phyloP scores from a whole-genome alignment of 2,113 vertebrate genomes.

The Oreotrochilus melanogaster region DNA sequence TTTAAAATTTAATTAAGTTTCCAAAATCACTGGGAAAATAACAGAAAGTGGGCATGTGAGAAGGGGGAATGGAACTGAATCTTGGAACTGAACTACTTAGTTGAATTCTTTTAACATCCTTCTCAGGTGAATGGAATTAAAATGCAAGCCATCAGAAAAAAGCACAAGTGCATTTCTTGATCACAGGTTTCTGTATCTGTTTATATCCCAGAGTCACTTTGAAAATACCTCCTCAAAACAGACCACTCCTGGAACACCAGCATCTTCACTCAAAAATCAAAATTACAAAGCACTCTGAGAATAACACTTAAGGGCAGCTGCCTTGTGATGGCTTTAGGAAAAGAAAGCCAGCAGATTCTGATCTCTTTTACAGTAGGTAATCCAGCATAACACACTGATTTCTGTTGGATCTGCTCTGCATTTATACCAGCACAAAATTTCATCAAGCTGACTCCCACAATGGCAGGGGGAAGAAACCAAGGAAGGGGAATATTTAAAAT shows the following conservation, averaged over 20 bases:
- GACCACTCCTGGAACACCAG: not conserved
- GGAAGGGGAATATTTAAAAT: not conserved
- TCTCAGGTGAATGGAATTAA: not conserved
- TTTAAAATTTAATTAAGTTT: constrained; percentile 12
- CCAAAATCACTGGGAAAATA: not conserved
- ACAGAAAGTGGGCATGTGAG: accelerated
- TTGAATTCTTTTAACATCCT: not conserved
- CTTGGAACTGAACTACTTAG: not conserved
- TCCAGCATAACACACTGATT: not conserved
- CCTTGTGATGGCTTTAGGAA: not conserved
- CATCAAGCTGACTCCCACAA: not conserved
- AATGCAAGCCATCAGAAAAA: not conserved
- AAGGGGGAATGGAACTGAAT: not conserved
- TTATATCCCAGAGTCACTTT: not conserved
- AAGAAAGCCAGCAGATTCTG: not conserved
- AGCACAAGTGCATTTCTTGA: not conserved
- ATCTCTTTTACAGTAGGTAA: accelerated
- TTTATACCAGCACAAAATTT: not conserved
- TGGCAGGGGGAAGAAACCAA: not conserved
- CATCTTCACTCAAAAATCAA: not conserved
- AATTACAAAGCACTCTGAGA: not conserved
- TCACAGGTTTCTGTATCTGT: not conserved
- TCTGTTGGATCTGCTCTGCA: not conserved
- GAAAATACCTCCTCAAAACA: not conserved
- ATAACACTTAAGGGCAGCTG: not conserved